A percentile compares a stretch with the other conserved stretches of the same genome.
Evolutionary conservation across 2,888 invertebrate genomes (phyloP).

Genomic region (Tachystola acroxantha): DNA sequence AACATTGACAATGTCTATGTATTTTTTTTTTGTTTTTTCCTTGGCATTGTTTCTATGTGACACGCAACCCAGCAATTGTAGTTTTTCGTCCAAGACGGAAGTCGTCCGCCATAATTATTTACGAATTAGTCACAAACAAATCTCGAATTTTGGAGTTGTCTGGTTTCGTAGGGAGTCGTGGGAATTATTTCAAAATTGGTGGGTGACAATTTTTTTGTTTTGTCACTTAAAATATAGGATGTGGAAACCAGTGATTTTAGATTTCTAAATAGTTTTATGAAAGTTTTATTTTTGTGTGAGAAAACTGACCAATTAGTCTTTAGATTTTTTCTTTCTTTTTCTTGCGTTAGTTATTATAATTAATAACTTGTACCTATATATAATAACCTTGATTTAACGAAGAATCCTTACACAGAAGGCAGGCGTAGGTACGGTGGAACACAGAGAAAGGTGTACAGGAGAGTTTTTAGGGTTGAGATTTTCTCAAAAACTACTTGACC

Average conservation of each 20-base stretch:
- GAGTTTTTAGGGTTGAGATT: too few species aligned
- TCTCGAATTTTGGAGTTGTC: constrained; percentile 35
- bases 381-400: too few species aligned
- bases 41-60: constrained; percentile 50
- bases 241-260: background rate
- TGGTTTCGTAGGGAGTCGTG: constrained; percentile 2
- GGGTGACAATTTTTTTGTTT: constrained; percentile 8
- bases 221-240: background rate
- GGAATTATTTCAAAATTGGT: background rate
- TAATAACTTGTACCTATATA: too few species aligned
- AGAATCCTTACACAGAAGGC: too few species aligned
- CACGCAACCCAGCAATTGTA: constrained; percentile 66
- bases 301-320: background rate
- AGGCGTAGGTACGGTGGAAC: too few species aligned
- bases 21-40: constrained; percentile 37
- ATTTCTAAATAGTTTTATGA: background rate
- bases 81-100: constrained; percentile 63
- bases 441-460: too few species aligned
- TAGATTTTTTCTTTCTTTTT: background rate
- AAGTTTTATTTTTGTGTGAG: background rate
- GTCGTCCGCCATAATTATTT: constrained; percentile 60
- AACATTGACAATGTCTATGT: constrained; percentile 1
- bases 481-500: too few species aligned
- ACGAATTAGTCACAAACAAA: constrained; percentile 66
- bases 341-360: too few species aligned